A percentile compares a stretch with the other conserved stretches of the same genome.
These are phyloP conservation scores for Eudyptes chrysolophus DNA, from an alignment of 2,113 vertebrate genomes.

Conservation along the genomic window DNA sequence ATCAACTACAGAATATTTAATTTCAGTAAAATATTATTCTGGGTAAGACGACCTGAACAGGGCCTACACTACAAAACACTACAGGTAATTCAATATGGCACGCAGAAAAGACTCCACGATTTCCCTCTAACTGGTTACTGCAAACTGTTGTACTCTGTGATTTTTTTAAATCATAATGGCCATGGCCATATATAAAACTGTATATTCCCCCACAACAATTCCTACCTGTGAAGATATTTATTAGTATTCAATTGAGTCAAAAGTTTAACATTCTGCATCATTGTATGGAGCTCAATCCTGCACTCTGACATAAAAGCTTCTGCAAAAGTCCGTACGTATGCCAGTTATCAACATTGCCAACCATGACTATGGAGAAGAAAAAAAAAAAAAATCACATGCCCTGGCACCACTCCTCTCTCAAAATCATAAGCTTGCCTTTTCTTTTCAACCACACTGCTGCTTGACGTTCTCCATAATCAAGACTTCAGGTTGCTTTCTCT, in stretches of 20 bases:
- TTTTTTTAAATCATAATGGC: not conserved
- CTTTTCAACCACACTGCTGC: not conserved
- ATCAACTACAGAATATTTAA: not conserved
- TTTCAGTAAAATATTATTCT: not conserved
- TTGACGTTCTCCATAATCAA: not conserved
- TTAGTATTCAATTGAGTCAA: not conserved
- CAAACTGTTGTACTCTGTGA: not conserved
- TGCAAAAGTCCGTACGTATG: not conserved
- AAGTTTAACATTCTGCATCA: not conserved
- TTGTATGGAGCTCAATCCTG: not conserved
- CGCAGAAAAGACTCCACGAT: not conserved
- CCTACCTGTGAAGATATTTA: not conserved
- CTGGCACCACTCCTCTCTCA: not conserved
- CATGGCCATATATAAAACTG: not conserved
- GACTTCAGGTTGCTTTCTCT: not conserved
- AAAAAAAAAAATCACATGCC: too few relatives aligned
- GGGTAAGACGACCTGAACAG: not conserved
- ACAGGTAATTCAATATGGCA: not conserved
- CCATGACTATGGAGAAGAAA: rapidly evolving
- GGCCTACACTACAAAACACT: not conserved
- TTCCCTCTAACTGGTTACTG: not conserved
- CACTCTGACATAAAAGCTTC: not conserved
- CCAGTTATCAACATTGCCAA: not conserved
- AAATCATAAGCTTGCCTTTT: not conserved
- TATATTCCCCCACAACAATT: not conserved